These are phyloP conservation scores for Nerophis lumbriciformis DNA, from an alignment of 2,113 vertebrate species.

Conservation along the genomic window DNA sequence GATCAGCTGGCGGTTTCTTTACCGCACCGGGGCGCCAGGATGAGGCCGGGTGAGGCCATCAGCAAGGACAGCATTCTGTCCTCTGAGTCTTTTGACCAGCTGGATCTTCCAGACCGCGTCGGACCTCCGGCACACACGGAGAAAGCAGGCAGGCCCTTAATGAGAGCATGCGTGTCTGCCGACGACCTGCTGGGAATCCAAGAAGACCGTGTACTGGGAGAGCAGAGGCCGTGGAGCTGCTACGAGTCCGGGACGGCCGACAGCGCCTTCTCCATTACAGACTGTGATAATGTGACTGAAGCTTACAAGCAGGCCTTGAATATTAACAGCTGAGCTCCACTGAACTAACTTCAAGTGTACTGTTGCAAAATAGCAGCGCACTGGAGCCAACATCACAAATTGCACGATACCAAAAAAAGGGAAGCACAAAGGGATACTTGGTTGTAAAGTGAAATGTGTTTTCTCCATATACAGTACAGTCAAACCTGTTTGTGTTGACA, in stretches of 20 bases:
- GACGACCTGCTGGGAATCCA: slow-evolving; percentile 81
- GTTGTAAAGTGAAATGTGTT: not conserved
- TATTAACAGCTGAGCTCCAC: slow-evolving; percentile 60
- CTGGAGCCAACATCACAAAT: slow-evolving; percentile 15
- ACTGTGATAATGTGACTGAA: slow-evolving; percentile 73
- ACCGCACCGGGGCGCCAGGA: slow-evolving; percentile 17
- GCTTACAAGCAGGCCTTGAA: slow-evolving; percentile 69
- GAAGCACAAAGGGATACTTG: not conserved
- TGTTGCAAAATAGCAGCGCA: slow-evolving; percentile 6
- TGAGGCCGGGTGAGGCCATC: slow-evolving; percentile 70
- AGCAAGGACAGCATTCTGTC: slow-evolving; percentile 97
- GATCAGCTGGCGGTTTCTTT: slow-evolving; percentile 65
- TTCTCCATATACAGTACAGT: too few species aligned
- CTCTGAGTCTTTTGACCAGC: slow-evolving; percentile 90
- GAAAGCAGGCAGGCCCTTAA: slow-evolving; percentile 29
- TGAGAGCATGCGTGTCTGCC: slow-evolving; percentile 83
- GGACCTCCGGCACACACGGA: slow-evolving; percentile 10
- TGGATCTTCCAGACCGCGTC: slow-evolving; percentile 79
- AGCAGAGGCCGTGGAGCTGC: slow-evolving; percentile 62
- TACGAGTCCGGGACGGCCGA: slow-evolving; percentile 61
- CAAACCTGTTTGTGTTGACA: too few species aligned
- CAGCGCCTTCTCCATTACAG: slow-evolving; percentile 76
- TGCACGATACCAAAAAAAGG: slow-evolving; percentile 45
- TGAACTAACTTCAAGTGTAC: slow-evolving; percentile 29
- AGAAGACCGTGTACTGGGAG: slow-evolving; percentile 45